Base-by-base conservation (phyloP, 2,797 vertebrate species). In the Chromis chromis region DNA sequence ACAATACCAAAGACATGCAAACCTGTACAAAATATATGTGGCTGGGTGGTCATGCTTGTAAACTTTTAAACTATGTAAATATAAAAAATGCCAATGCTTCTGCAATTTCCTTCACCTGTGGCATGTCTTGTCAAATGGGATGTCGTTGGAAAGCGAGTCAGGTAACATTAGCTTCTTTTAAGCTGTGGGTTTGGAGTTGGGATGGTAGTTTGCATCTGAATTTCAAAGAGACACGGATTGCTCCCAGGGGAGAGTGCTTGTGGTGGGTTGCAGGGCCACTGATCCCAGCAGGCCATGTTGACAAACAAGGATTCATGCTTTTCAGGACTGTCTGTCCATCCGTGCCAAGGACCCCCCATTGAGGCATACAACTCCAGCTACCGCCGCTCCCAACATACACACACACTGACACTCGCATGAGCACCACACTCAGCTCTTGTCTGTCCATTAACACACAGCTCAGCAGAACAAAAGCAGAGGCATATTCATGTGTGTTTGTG, bases 241-340 rank as follows among this genome's bases (percentile, higher is more conserved):
- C 24, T 60, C 40, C 40, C 16, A 22, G 50, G 33, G n/a, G 7
- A 66, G 53, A 57, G 42, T 27, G 55, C 33, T 36, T 11, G 24
- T 44, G 68, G 16, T 25, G 70, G 36, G 49, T 55, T 24, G 68
- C 54, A 46, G 36, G 60, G 53, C 28, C 62, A 46, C n/a, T 24
- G 40, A 53, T 66, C 78, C 74, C 74, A 70, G 48, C 64, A 56
- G 61, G 60, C 50, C 62, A 14, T 69, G 49, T 57, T 79, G 60
- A 84, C 84, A 83, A 90, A 88, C 62, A 70, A 63, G 33, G 71
- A 56, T 44, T 79, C 28, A 7, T 73, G 54, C 65, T 76, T 70
- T 80, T 65, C 68, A 75, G 67, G 55, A 83, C 67, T 19, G 19
- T 50, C 49, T 74, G 75, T 69, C 75, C 72, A 65, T 73, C 65